Percentiles rank a stretch among this genome's conserved stretches.
Evolutionary conservation across 1,140 invertebrate species (phyloP).

Genomic region (Himalopsyche phryganea): DNA sequence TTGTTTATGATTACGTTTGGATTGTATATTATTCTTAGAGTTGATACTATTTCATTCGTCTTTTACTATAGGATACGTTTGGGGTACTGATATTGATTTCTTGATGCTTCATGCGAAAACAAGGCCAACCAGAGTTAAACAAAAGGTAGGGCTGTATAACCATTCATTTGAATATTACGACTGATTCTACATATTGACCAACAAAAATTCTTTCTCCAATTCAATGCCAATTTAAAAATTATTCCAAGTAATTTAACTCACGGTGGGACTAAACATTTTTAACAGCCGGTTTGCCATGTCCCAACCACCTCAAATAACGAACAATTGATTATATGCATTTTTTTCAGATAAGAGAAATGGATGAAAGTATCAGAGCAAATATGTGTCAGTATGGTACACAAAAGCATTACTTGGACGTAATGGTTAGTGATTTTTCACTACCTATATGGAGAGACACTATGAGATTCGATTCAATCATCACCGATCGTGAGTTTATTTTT

Average conservation of each 20-base stretch:
- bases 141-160: no score
- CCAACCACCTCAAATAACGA: no score
- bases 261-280: no score
- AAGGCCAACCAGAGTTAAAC: conserved; percentile 70
- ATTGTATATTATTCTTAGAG: no score
- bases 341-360: conserved; percentile 63
- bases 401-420: conserved; percentile 77
- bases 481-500: conserved; percentile 79
- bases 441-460: conserved; percentile 71
- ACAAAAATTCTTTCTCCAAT: no score
- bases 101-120: conserved; percentile 87
- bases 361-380: conserved; percentile 84
- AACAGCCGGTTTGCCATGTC: no score
- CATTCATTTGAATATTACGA: no score
- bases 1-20: no score
- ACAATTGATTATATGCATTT: neutral
- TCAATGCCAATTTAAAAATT: no score
- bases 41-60: no score
- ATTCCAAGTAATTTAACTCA: no score
- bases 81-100: conserved; percentile 92
- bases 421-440: conserved; percentile 86
- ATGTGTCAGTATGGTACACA: conserved; percentile 80
- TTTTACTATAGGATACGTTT: conserved; percentile 65
- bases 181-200: no score
- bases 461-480: conserved; percentile 83